Conservation (phyloP, 2,888 invertebrate genomes). For the Drosophila incognita region DNA sequence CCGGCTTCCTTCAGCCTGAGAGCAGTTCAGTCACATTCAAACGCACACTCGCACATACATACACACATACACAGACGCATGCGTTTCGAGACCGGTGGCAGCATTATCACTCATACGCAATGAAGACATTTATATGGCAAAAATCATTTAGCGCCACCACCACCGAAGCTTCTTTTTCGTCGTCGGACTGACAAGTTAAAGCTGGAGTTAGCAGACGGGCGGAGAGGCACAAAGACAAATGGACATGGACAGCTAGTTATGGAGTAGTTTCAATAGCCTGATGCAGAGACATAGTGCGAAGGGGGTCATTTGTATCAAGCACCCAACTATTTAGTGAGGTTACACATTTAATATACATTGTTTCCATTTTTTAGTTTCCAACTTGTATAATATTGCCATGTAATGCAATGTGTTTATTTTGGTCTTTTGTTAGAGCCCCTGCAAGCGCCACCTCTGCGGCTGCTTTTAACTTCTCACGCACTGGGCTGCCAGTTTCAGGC, state of each 20-base stretch:
- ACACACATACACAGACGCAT: not conserved
- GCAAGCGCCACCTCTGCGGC: slow-evolving; percentile 32
- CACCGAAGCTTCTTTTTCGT: slow-evolving; percentile 49
- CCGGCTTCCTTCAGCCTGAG: slow-evolving; percentile 7
- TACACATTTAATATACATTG: not conserved
- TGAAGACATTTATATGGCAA: slow-evolving; percentile 81
- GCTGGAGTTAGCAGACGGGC: slow-evolving; percentile 12
- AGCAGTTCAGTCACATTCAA: slow-evolving; percentile 10
- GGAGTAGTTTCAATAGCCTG: slow-evolving; percentile 36
- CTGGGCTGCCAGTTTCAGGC: slow-evolving; percentile 21
- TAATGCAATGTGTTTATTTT: not conserved
- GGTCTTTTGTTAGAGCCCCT: slow-evolving; percentile 17
- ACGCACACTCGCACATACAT: slow-evolving; percentile 1
- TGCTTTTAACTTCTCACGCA: slow-evolving; percentile 53
- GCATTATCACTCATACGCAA: slow-evolving; percentile 80
- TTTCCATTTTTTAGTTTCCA: not conserved
- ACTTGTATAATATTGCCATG: slow-evolving; percentile 1
- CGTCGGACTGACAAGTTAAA: slow-evolving; percentile 15
- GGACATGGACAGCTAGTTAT: slow-evolving; percentile 28
- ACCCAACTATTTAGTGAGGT: not conserved
- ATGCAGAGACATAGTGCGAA: slow-evolving; percentile 9
- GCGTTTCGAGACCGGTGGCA: slow-evolving; percentile 21
- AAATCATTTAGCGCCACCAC: slow-evolving; percentile 73
- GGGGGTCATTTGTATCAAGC: not conserved
- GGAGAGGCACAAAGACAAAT: slow-evolving; percentile 14